Evolutionary conservation across 2,113 vertebrate genomes (phyloP).

Genomic region (Muntiacus reevesi): DNA sequence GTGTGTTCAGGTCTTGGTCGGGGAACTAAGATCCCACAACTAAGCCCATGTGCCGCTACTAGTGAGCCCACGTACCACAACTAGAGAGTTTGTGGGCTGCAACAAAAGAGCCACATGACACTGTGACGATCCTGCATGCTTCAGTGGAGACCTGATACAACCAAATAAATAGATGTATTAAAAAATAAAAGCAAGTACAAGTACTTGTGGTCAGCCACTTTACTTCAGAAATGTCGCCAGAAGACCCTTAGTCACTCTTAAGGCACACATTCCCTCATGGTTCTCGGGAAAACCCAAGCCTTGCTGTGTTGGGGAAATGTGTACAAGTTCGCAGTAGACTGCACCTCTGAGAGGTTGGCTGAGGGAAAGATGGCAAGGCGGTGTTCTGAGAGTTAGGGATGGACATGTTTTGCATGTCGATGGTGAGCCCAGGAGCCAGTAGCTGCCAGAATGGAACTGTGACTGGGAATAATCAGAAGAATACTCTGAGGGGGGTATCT

Average conservation of each 20-base stretch:
- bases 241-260: neutral
- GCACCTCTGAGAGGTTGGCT: neutral
- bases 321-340: neutral
- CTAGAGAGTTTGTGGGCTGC: neutral
- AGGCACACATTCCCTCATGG: neutral
- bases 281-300: neutral
- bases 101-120: neutral
- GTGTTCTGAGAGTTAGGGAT: neutral
- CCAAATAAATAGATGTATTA: neutral
- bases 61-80: neutral
- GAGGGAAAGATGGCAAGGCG: neutral
- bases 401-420: neutral
- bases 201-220: neutral
- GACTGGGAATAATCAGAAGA: neutral
- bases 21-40: neutral
- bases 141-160: fast-evolving
- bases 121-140: neutral
- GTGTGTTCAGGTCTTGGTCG: neutral
- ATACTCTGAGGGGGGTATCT: neutral
- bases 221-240: neutral
- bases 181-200: neutral
- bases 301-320: neutral
- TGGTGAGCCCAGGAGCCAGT: neutral
- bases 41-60: neutral
- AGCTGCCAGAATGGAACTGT: neutral